phyloP scores from a whole-genome alignment of 2,113 vertebrate genomes.

The Ursus arctos region DNA sequence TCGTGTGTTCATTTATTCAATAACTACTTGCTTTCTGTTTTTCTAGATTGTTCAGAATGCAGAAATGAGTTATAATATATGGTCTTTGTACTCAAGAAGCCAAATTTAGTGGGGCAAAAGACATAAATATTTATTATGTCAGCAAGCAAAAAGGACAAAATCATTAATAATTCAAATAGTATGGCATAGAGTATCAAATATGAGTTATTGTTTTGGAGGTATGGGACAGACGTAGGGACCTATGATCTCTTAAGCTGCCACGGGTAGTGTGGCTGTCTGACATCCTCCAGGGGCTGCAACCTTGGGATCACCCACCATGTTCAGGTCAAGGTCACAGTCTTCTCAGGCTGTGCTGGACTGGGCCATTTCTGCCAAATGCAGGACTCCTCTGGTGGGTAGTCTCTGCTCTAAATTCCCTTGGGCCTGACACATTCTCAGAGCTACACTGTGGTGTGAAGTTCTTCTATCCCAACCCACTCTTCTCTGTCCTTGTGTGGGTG shows the following conservation, averaged over 20 bases:
- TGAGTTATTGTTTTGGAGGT: neutral
- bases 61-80: neutral
- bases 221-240: neutral
- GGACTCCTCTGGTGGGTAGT: no score
- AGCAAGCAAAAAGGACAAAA: neutral
- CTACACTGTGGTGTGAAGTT: neutral
- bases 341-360: neutral
- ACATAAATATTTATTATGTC: neutral
- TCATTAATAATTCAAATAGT: no score
- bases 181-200: no score
- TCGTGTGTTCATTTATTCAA: neutral
- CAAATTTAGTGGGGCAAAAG: neutral
- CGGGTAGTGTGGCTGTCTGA: fast-evolving
- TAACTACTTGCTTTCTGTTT: neutral
- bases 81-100: neutral
- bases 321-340: neutral
- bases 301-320: neutral
- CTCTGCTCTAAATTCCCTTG: no score
- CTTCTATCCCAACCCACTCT: neutral
- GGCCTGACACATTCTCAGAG: fast-evolving
- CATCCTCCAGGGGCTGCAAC: neutral
- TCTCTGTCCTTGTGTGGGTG: no score
- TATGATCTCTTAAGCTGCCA: neutral
- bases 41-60: neutral
- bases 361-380: fast-evolving